Evolutionary conservation across 2,797 vertebrate species (phyloP).

Genomic region (Linurgus olivaceus): DNA sequence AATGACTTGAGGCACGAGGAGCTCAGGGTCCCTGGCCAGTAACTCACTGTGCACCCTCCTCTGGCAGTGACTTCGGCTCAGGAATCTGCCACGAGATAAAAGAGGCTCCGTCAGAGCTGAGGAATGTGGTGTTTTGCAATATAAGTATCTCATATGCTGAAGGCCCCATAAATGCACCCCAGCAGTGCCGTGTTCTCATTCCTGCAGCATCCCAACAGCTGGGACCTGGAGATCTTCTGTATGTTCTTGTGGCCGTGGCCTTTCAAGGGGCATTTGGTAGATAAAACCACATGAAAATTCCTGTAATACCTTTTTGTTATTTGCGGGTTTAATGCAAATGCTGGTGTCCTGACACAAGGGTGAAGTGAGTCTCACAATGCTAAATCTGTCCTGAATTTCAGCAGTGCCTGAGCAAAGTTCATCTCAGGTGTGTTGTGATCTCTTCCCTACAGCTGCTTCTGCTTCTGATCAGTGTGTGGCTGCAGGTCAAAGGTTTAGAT

Average conservation of each 20-base stretch:
- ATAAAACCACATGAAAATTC: conserved; percentile 14
- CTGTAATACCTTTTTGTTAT: background rate
- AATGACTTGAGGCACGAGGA: background rate
- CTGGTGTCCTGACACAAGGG: background rate
- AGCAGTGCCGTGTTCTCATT: conserved; percentile 15
- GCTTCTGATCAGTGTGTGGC: background rate
- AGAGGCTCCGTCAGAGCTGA: conserved; percentile 32
- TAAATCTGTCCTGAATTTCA: background rate
- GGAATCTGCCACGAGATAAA: conserved; percentile 55
- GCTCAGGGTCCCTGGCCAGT: background rate
- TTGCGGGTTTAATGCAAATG: background rate
- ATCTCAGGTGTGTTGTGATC: background rate
- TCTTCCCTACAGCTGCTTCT: background rate
- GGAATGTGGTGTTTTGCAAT: conserved; percentile 59
- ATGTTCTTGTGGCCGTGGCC: background rate
- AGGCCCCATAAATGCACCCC: conserved; percentile 10
- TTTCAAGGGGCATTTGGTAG: background rate
- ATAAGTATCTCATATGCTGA: background rate
- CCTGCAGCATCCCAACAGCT: conserved; percentile 13
- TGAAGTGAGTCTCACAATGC: background rate
- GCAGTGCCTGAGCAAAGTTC: background rate
- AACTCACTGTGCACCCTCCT: conserved; percentile 18
- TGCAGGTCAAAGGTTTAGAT: background rate
- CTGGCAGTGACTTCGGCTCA: background rate
- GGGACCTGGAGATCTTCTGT: background rate